These are phyloP conservation scores for Schizaphis graminum DNA, from an alignment of 2,888 invertebrate genomes.

Conservation along the genomic window DNA sequence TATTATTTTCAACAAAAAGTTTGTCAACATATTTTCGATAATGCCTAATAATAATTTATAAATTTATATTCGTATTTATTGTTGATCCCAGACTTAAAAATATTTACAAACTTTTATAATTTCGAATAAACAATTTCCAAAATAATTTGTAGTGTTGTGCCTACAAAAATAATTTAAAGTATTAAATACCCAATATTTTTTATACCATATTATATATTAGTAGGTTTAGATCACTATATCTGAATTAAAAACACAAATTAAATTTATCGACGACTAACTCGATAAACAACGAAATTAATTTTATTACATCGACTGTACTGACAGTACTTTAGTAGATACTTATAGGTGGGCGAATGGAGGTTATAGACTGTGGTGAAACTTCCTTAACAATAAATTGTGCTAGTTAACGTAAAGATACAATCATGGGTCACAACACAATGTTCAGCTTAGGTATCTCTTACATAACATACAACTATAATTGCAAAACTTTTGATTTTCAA, in stretches of 20 bases:
- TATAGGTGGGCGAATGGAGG: background rate
- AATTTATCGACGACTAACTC: background rate
- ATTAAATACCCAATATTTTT: background rate
- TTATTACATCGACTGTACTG: background rate
- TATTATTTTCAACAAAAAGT: background rate
- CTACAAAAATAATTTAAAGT: background rate
- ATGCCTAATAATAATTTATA: background rate
- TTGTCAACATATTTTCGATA: background rate
- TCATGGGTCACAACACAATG: background rate
- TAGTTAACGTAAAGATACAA: slow-evolving; percentile 6
- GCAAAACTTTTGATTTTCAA: slow-evolving; percentile 30
- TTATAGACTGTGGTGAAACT: background rate
- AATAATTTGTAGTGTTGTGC: background rate
- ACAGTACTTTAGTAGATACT: background rate
- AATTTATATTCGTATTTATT: background rate
- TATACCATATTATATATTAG: background rate
- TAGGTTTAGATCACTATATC: background rate
- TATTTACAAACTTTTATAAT: background rate
- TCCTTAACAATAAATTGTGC: background rate
- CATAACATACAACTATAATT: background rate
- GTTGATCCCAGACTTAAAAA: background rate
- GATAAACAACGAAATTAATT: background rate
- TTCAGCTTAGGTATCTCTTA: background rate
- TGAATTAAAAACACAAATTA: background rate
- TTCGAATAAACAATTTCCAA: background rate